Evolutionary conservation across 2,888 invertebrate species (phyloP), one percentile per base, ranked within the genome.

Genomic region (Cataglyphis altisquamis): DNA sequence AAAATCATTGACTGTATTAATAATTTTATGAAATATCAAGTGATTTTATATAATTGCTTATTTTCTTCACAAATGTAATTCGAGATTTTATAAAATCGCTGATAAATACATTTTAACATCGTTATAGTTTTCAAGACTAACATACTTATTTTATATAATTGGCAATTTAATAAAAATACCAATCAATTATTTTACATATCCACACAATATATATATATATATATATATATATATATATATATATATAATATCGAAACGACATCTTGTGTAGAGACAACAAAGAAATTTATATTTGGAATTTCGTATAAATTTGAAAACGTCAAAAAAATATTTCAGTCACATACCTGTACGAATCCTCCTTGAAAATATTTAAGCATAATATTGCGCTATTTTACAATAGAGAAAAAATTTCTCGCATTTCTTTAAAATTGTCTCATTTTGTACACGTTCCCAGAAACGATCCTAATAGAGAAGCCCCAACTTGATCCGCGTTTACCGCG

Each of bases 401-500:
- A 8, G 8, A n/a, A 52, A n/a, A n/a, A 52, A n/a, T n/a, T 39
- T 39, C 70, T 10, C 15, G 3, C 36, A 36, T 36, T 6, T 72
- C 39, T 25, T 21, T 39, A 57, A 8, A 57, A 57, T 18, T 18
- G 36, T 9, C 36, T 55, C 29, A 68, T 48, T 36, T 15, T 12
- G 0, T 21, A 15, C 15, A 15, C 25, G 4, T 48, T 48, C 18
- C 15, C 18, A 18, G 12, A n/a, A 48, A 48, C 36, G 62, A 74
- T 81, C 55, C 32, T 12, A 25, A 25, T 25, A 66, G 15, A 41
- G n/a, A 52, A 52, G 2, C 18, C 18, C 18, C 48, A 48, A 21
- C 48, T 78, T 45, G 68, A 1, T 10, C 41, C 32, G 9, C 41
- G 21, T 70, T 78, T 78, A 70, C 32, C 41, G 41, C 41, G 21